Evolutionary conservation across 2,888 invertebrate genomes (phyloP).

Genomic region (Drosophila meridionalis): DNA sequence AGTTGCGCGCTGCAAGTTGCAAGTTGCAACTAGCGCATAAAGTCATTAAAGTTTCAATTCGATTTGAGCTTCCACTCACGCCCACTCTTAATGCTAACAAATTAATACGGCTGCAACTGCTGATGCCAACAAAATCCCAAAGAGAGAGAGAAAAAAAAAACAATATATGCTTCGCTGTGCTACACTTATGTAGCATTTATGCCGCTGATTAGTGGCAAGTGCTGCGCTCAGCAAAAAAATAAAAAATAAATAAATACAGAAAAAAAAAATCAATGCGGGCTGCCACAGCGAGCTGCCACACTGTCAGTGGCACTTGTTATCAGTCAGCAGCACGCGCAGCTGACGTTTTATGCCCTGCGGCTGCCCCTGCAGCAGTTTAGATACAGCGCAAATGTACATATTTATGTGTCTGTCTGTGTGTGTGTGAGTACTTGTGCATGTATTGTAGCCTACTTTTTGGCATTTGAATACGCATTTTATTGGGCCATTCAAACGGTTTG

Average conservation of each 20-base stretch:
- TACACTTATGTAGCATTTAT: slow-evolving; percentile 26
- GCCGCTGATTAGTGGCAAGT: slow-evolving; percentile 48
- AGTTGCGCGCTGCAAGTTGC: slow-evolving; percentile 29
- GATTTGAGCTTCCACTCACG: slow-evolving; percentile 37
- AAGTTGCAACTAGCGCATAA: slow-evolving; percentile 69
- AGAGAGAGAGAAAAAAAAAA: background rate
- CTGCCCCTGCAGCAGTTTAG: slow-evolving; percentile 12
- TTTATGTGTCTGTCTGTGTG: background rate
- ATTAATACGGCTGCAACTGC: slow-evolving; percentile 53
- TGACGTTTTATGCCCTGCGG: slow-evolving; percentile 19
- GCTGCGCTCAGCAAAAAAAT: slow-evolving; percentile 32
- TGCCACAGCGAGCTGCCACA: slow-evolving; percentile 3
- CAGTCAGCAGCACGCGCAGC: slow-evolving; percentile 52
- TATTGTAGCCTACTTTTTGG: slow-evolving; percentile 41
- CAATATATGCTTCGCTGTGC: slow-evolving; percentile 1
- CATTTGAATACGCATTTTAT: slow-evolving; percentile 51
- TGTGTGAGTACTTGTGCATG: background rate
- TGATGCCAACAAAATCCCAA: background rate
- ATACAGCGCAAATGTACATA: slow-evolving; percentile 6
- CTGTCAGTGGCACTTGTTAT: slow-evolving; percentile 41
- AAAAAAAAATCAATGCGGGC: slow-evolving; percentile 17
- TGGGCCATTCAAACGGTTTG: slow-evolving; percentile 34
- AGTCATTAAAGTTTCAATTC: slow-evolving; percentile 77
- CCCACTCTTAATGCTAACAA: slow-evolving; percentile 44
- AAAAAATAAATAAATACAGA: background rate